Evolutionary conservation across 2,888 invertebrate species (phyloP), one percentile per base, ranked within the genome.

Genomic region (Conops quadrifasciatus): DNA sequence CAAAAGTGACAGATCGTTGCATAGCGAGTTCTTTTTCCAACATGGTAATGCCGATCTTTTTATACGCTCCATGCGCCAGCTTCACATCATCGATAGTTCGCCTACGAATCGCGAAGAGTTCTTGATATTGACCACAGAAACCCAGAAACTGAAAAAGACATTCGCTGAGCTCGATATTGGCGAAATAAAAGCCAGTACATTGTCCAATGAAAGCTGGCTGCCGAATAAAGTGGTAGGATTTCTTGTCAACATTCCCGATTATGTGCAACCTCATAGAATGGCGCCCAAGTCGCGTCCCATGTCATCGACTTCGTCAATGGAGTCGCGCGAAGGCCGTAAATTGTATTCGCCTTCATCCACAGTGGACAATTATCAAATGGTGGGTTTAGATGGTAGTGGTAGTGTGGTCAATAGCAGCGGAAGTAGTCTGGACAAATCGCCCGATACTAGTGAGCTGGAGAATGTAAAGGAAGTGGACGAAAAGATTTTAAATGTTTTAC

Each of bases 111-210:
- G 90, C 72, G 89, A 91, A 78, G 85, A 92, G 58, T 93, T 90
- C 82, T 86, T 94, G 19, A 91, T 96, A 1, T 87, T 92, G 1
- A 91, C 91, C 72, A 89, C 89, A 0, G 91, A 92, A 76, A 89
- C 90, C 13, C 89, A 90, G 77, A 93, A 92, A 30, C 83, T 96
- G 74, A 92, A 92, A 77, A 91, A 90, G 81, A 96, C 96, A 0
- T 96, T 97, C 82, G 94, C 94, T 3, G 95, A 96, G 78, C 85
- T 97, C 74, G 91, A 95, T 81, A 89, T 97, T 72, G 86, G 84
- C 9, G 86, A 86, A 64, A 86, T 86, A 7, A 86, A 86, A 69
- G 76, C 83, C 1, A 81, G 80, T 47, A 78, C 80, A 0, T 51
- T 80, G 47, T 77, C 77, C 0, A 77, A 80, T 2, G 84, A 85